Percentiles rank a stretch among this genome's conserved stretches.
These are phyloP conservation scores for Lasioglossum baleicum DNA, from an alignment of 1,140 invertebrate species.

Conservation along the genomic window DNA sequence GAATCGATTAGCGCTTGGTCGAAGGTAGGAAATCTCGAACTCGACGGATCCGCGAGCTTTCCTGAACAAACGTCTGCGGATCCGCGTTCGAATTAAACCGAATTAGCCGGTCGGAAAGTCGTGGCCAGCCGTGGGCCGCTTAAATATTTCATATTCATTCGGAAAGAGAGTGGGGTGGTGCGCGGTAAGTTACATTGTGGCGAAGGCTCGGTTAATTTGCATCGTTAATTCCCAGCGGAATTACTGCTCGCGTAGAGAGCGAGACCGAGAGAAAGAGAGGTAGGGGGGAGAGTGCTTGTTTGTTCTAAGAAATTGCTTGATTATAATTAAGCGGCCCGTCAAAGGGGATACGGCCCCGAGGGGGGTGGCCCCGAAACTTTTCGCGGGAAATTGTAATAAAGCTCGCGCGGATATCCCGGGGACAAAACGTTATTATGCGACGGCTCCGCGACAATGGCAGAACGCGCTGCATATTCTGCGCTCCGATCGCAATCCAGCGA, in stretches of 20 bases:
- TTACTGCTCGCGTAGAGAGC: background rate
- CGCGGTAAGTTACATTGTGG: background rate
- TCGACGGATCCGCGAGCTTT: too few species aligned
- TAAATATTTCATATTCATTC: background rate
- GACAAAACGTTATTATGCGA: conserved; percentile 17
- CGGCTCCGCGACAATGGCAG: background rate
- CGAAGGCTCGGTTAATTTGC: background rate
- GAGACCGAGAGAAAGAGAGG: background rate
- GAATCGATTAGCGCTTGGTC: too few species aligned
- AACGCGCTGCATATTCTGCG: too few species aligned
- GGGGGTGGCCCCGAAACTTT: background rate
- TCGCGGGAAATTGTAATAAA: background rate
- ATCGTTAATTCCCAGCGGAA: background rate
- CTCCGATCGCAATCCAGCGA: conserved; percentile 28
- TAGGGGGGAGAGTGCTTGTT: background rate
- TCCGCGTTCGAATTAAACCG: background rate
- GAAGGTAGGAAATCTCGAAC: too few species aligned
- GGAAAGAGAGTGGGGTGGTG: background rate
- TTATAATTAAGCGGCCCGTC: background rate
- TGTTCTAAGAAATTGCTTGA: background rate
- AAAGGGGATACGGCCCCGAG: background rate
- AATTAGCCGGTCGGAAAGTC: background rate
- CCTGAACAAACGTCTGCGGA: too few species aligned
- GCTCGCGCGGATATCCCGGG: too few species aligned
- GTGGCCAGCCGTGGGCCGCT: background rate